These are phyloP conservation scores for Dinothrombium tinctorium DNA, from an alignment of 1,140 invertebrate species.

Conservation along the genomic window DNA sequence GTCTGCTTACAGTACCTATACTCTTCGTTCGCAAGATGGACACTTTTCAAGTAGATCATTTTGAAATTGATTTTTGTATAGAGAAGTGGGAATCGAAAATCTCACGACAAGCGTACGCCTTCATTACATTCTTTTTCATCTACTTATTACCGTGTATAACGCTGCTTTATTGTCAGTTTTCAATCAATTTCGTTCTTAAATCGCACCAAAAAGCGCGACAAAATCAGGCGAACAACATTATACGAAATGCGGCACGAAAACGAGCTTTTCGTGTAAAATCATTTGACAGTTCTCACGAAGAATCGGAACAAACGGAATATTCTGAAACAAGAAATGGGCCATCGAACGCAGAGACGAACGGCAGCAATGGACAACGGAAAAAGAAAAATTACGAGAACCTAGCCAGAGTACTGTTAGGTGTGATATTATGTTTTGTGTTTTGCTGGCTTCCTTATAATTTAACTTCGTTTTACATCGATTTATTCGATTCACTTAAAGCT, in stretches of 20 bases:
- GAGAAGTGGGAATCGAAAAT: background rate
- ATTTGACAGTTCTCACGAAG: background rate
- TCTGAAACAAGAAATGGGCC: too few relatives aligned
- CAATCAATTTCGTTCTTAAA: too few relatives aligned
- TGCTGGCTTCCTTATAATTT: constrained; percentile 48
- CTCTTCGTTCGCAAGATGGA: constrained; percentile 2
- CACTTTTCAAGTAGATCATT: background rate
- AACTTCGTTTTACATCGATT: constrained; percentile 32
- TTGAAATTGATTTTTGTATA: constrained; percentile 2
- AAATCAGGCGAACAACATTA: background rate
- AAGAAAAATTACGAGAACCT: constrained; percentile 30
- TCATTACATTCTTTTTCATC: constrained; percentile 17
- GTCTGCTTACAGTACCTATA: background rate
- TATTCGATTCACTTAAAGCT: constrained; percentile 18
- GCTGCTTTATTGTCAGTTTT: constrained; percentile 38
- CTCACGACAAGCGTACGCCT: background rate
- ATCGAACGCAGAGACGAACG: too few relatives aligned
- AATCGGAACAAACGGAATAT: background rate
- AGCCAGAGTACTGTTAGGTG: constrained; percentile 39
- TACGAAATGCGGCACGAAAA: background rate
- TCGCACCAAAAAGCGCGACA: background rate
- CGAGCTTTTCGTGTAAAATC: background rate
- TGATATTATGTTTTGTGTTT: constrained; percentile 37
- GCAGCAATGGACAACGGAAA: background rate
- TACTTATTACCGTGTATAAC: constrained; percentile 23